phyloP scores from a whole-genome alignment of 2,888 invertebrate species.

The Leptinotarsa tumamoca region DNA sequence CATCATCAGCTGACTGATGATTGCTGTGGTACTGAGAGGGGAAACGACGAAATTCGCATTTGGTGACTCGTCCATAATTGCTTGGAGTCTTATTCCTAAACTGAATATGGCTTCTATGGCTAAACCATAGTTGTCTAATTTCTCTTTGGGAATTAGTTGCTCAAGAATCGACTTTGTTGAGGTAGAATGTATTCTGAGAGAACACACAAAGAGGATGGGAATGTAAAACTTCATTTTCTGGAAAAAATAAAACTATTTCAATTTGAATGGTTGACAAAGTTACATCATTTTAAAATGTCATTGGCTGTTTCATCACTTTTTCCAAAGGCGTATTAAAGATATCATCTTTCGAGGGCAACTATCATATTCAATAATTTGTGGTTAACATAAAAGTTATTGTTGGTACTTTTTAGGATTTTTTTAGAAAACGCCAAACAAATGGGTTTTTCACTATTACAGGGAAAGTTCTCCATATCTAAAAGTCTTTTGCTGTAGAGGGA shows the following conservation, averaged over 20 bases:
- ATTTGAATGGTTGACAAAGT: background rate
- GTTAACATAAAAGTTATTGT: too few relatives aligned
- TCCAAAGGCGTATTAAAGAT: too few relatives aligned
- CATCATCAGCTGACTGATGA: constrained; percentile 63
- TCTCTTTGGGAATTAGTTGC: constrained; percentile 26
- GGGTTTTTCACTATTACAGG: too few relatives aligned
- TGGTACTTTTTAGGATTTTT: too few relatives aligned
- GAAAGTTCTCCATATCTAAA: too few relatives aligned
- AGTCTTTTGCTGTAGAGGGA: too few relatives aligned
- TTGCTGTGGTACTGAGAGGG: constrained; percentile 62
- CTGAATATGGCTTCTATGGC: constrained; percentile 63
- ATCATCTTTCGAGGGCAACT: too few relatives aligned
- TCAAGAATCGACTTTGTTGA: background rate
- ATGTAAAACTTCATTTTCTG: constrained; percentile 37
- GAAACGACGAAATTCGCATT: constrained; percentile 63
- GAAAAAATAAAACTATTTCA: constrained; percentile 17
- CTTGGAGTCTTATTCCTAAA: constrained; percentile 60
- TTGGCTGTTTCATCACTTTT: too few relatives aligned
- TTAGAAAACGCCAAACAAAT: too few relatives aligned
- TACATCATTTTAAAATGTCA: too few relatives aligned
- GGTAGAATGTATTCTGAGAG: constrained; percentile 3
- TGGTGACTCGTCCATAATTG: constrained; percentile 53
- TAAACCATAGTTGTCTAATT: constrained; percentile 35
- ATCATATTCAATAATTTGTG: too few relatives aligned
- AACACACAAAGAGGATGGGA: constrained; percentile 18